Conservation (phyloP, 2,888 invertebrate genomes). For the Drosophila colorata region DNA sequence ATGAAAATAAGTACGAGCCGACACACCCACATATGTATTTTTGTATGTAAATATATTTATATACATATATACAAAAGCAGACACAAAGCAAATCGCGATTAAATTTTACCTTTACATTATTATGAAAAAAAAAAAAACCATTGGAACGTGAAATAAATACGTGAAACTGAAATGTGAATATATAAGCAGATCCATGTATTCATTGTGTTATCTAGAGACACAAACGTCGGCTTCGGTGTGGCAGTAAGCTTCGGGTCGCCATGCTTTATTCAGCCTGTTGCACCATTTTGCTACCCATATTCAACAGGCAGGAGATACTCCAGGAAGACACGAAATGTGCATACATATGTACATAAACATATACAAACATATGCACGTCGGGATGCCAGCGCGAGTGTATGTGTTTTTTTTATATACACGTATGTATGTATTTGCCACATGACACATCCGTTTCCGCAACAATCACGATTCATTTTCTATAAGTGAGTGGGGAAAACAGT, state of each 20-base stretch:
- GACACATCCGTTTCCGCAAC: conserved; percentile 70
- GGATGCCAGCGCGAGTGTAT: conserved; percentile 1
- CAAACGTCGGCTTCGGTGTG: conserved; percentile 11
- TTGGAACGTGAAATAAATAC: neutral
- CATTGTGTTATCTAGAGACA: conserved; percentile 11
- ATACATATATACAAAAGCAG: neutral
- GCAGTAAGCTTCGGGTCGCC: conserved; percentile 9
- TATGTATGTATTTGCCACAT: conserved; percentile 23
- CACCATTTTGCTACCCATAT: conserved; percentile 53
- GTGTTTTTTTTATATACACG: conserved; percentile 2
- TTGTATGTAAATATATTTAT: conserved; percentile 7
- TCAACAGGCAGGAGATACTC: conserved; percentile 80
- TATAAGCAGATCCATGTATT: conserved; percentile 1
- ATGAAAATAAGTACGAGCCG: conserved; percentile 32
- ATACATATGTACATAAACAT: neutral
- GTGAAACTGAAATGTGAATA: neutral
- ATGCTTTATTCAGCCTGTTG: conserved; percentile 57
- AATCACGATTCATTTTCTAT: conserved; percentile 49
- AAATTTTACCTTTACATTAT: neutral
- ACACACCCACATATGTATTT: conserved; percentile 40
- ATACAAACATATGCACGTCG: neutral
- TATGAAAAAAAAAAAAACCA: neutral
- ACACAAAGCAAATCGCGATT: neutral
- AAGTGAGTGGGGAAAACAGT: conserved; percentile 9
- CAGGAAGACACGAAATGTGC: conserved; percentile 6